These are phyloP conservation scores for Grallaria varia DNA, from an alignment of 2,113 vertebrate species.

Conservation along the genomic window DNA sequence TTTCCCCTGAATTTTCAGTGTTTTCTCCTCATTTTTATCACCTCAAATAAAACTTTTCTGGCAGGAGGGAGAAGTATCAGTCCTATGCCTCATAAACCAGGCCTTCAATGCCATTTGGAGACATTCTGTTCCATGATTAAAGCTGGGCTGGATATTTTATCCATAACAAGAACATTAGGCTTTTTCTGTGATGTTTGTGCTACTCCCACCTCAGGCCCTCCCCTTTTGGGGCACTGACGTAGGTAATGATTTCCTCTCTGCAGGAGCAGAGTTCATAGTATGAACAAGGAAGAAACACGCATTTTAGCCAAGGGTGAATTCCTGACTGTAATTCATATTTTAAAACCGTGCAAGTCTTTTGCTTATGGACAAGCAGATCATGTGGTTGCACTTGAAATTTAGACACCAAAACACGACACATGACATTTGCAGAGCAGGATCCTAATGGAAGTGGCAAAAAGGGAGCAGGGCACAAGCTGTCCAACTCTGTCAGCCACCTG, in stretches of 20 bases:
- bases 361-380: neutral
- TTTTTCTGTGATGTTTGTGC: neutral
- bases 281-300: neutral
- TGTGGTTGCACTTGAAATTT: neutral
- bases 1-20: neutral
- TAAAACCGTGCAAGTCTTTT: neutral
- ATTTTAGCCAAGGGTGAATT: neutral
- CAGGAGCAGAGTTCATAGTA: neutral
- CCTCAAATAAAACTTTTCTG: neutral
- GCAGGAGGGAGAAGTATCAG: neutral
- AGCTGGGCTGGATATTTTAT: neutral
- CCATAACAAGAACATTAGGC: neutral
- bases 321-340: neutral
- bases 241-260: slow-evolving; percentile 16
- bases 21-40: neutral
- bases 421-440: neutral
- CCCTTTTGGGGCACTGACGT: neutral
- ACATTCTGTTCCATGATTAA: neutral
- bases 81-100: neutral
- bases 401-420: neutral
- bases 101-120: neutral
- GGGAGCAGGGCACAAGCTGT: neutral
- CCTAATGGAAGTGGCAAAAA: neutral
- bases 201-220: neutral
- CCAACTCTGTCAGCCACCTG: neutral